A percentile compares a stretch with the other conserved stretches of the same genome.
Conservation (phyloP, 2,113 vertebrate genomes). For the Rousettus leschenaultii region DNA sequence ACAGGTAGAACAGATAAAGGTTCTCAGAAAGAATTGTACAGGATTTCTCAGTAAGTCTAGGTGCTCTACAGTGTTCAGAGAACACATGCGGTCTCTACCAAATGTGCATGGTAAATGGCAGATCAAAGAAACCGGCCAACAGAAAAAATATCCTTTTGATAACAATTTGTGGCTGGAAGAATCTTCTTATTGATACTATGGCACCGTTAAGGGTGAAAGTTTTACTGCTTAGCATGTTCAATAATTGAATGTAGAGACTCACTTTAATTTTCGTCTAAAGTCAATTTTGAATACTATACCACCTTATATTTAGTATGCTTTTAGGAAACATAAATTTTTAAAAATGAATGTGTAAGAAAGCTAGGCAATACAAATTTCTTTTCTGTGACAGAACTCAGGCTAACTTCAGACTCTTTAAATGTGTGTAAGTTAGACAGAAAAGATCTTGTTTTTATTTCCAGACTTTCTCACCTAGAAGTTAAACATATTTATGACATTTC, state of each 20-base stretch:
- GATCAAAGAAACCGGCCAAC: neutral
- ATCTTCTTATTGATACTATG: neutral
- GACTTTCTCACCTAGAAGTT: neutral
- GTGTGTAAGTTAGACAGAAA: neutral
- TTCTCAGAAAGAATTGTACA: neutral
- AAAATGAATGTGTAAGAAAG: neutral
- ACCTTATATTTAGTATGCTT: neutral
- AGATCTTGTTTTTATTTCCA: neutral
- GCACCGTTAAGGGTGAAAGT: neutral
- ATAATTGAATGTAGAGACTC: neutral
- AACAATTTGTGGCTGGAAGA: neutral
- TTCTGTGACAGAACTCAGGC: neutral
- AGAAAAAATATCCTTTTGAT: neutral
- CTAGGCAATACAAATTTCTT: conserved; percentile 2
- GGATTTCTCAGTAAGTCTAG: neutral
- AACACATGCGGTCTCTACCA: neutral
- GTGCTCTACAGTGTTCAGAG: neutral
- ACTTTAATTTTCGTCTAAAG: neutral
- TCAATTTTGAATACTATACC: neutral
- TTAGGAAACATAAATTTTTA: neutral
- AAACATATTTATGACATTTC: neutral
- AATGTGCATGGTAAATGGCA: neutral
- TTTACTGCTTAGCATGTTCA: neutral
- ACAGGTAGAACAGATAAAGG: neutral
- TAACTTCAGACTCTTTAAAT: neutral